A percentile compares a stretch with the other conserved stretches of the same genome.
These are phyloP conservation scores for Salarias fasciatus DNA, from an alignment of 2,797 vertebrate genomes.

Conservation along the genomic window DNA sequence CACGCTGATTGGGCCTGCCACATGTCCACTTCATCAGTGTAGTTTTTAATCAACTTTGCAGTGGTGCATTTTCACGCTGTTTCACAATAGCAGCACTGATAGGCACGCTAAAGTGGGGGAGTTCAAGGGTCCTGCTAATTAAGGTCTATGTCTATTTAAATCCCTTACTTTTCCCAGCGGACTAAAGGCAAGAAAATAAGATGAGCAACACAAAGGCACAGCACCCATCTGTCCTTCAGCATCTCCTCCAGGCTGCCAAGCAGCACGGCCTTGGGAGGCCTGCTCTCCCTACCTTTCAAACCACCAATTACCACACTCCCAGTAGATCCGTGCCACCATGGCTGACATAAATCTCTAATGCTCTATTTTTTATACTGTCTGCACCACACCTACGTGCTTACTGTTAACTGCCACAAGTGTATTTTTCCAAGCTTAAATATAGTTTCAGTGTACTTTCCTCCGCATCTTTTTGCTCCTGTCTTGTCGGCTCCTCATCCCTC, in stretches of 20 bases:
- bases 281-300: conserved; percentile 55
- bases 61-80: conserved; percentile 57
- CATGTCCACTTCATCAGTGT: conserved; percentile 59
- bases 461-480: background rate
- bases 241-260: conserved; percentile 67
- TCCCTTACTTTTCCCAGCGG: conserved; percentile 70
- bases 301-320: conserved; percentile 69
- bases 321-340: conserved; percentile 50
- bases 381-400: too few relatives aligned
- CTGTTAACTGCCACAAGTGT: too few relatives aligned
- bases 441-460: too few relatives aligned
- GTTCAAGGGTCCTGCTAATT: conserved; percentile 84
- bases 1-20: conserved; percentile 52
- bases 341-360: conserved; percentile 39
- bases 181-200: conserved; percentile 69
- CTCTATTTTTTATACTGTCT: conserved; percentile 37
- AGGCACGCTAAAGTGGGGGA: conserved; percentile 63
- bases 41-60: conserved; percentile 67
- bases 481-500: conserved; percentile 17
- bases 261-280: conserved; percentile 59
- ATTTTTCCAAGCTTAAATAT: too few relatives aligned
- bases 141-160: conserved; percentile 84
- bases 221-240: conserved; percentile 78
- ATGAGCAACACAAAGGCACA: conserved; percentile 72
- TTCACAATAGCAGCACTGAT: conserved; percentile 63